Percentiles rank a stretch among this genome's conserved stretches.
These are phyloP conservation scores for Phaedon cochleariae DNA, from an alignment of 2,888 invertebrate species.

Conservation along the genomic window DNA sequence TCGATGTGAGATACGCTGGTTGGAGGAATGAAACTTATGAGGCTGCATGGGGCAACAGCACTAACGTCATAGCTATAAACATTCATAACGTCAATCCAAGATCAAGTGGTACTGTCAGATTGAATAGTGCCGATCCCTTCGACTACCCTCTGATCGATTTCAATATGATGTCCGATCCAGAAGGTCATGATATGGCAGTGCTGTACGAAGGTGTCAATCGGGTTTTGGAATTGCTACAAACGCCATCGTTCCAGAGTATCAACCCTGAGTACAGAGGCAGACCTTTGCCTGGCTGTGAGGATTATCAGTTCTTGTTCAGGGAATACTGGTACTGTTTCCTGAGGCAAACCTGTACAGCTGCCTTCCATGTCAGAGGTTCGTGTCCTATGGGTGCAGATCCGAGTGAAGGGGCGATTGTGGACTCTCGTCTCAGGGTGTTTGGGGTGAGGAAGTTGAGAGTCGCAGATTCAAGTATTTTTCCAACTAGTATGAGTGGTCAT, in stretches of 20 bases:
- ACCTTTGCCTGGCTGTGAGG: slow-evolving; percentile 59
- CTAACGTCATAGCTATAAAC: slow-evolving; percentile 29
- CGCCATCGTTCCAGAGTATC: slow-evolving; percentile 64
- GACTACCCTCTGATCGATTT: slow-evolving; percentile 69
- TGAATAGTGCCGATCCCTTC: slow-evolving; percentile 35
- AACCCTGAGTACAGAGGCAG: slow-evolving; percentile 55
- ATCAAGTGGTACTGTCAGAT: slow-evolving; percentile 70
- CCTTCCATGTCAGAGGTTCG: slow-evolving; percentile 69
- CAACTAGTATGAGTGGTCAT: slow-evolving; percentile 69
- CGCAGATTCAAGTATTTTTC: slow-evolving; percentile 72
- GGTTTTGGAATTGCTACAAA: slow-evolving; percentile 60
- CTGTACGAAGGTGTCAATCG: slow-evolving; percentile 65
- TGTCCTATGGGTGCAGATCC: slow-evolving; percentile 73
- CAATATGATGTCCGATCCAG: slow-evolving; percentile 69
- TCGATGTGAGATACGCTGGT: slow-evolving; percentile 31
- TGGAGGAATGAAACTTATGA: slow-evolving; percentile 47
- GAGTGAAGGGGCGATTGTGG: slow-evolving; percentile 69
- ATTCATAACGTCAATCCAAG: slow-evolving; percentile 45
- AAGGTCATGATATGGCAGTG: slow-evolving; percentile 61
- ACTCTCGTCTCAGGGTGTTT: slow-evolving; percentile 68
- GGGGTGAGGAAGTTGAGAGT: slow-evolving; percentile 68
- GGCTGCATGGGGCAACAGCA: slow-evolving; percentile 58
- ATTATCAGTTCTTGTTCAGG: slow-evolving; percentile 64
- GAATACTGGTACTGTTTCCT: slow-evolving; percentile 74
- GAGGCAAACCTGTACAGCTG: slow-evolving; percentile 51